phyloP scores from a whole-genome alignment of 2,797 vertebrate genomes.

The Lates japonicus region DNA sequence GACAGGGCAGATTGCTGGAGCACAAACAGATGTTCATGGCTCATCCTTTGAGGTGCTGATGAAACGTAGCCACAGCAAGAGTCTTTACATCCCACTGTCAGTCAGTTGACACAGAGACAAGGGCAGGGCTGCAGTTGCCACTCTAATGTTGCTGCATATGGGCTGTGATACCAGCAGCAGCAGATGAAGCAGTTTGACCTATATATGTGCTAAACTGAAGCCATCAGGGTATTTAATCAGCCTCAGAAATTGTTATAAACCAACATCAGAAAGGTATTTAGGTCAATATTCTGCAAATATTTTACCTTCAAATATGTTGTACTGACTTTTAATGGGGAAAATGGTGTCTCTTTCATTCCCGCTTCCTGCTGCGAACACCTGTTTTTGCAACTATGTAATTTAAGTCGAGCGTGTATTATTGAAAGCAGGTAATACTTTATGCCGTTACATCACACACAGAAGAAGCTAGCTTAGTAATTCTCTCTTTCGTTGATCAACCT shows the following conservation, averaged over 20 bases:
- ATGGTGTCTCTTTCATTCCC: too few species aligned
- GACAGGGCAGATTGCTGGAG: constrained; percentile 53
- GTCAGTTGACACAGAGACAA: constrained; percentile 65
- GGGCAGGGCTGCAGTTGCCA: constrained; percentile 51
- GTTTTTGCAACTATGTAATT: too few species aligned
- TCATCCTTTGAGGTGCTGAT: constrained; percentile 77
- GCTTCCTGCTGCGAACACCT: too few species aligned
- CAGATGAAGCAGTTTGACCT: constrained; percentile 43
- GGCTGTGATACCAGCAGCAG: constrained; percentile 6
- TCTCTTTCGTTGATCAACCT: too few species aligned
- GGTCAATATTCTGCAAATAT: neutral
- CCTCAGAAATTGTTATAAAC: neutral
- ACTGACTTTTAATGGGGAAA: too few species aligned
- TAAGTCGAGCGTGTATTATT: too few species aligned
- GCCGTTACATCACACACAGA: too few species aligned
- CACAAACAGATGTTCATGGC: constrained; percentile 80
- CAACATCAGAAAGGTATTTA: neutral
- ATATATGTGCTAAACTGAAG: constrained; percentile 25
- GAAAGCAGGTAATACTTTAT: too few species aligned
- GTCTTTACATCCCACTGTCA: constrained; percentile 68
- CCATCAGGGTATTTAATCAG: neutral
- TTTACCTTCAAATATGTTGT: too few species aligned
- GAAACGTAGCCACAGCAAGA: constrained; percentile 67
- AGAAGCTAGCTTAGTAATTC: too few species aligned
- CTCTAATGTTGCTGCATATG: constrained; percentile 26